A percentile compares a stretch with the other conserved stretches of the same genome.
Evolutionary conservation across 2,888 invertebrate genomes (phyloP).

Genomic region (Megastigmus dorsalis): DNA sequence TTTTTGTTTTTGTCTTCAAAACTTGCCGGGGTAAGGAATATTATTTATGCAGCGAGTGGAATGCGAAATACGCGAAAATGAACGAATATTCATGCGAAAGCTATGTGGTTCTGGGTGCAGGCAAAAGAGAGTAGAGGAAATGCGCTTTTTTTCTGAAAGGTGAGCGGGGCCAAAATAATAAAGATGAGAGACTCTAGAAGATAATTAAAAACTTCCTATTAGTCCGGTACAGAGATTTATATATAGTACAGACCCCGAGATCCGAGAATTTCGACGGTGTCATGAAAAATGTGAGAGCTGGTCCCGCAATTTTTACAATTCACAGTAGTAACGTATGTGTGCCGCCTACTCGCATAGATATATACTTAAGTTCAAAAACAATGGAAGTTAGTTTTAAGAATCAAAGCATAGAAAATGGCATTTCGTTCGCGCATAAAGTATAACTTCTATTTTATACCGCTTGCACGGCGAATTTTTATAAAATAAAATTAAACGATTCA

Average conservation of each 20-base stretch:
- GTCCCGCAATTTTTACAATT: background rate
- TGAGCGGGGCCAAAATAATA: too few relatives aligned
- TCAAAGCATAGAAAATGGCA: too few relatives aligned
- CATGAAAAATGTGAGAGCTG: too few relatives aligned
- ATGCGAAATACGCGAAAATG: background rate
- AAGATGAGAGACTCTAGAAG: background rate
- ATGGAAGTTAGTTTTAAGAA: background rate
- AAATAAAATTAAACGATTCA: conserved; percentile 66
- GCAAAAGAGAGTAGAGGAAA: background rate
- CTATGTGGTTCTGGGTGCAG: background rate
- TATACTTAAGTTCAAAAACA: too few relatives aligned
- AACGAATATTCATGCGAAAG: background rate
- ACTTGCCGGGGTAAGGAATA: background rate
- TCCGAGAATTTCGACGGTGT: too few relatives aligned
- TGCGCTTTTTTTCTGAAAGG: too few relatives aligned
- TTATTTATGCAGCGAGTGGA: background rate
- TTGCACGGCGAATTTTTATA: background rate
- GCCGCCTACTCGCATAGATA: background rate
- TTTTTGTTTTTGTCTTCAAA: too few relatives aligned
- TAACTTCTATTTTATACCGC: background rate
- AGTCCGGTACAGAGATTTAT: too few relatives aligned
- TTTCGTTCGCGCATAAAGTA: too few relatives aligned
- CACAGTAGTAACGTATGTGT: too few relatives aligned
- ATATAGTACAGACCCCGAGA: too few relatives aligned
- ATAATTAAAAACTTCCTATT: conserved; percentile 31